Conservation (phyloP, 2,113 vertebrate genomes). For the Tragelaphus imberbis region DNA sequence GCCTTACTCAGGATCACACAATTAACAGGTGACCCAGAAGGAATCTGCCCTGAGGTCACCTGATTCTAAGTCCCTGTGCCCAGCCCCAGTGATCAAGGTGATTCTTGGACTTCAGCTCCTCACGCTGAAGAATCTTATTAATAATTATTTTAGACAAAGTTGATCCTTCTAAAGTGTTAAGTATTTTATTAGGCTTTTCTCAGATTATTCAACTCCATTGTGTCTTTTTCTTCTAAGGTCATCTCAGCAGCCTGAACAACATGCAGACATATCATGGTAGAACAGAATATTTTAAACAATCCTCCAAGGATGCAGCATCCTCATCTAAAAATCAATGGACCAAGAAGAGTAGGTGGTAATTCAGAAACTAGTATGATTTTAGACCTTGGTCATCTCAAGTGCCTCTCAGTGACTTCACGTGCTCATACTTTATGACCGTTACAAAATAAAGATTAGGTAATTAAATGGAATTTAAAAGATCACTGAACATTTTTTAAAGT, state of each 20-base stretch:
- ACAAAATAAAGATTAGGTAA: conserved; percentile 37
- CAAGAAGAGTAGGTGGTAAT: background rate
- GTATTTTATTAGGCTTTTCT: background rate
- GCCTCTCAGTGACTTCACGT: background rate
- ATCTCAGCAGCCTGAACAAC: background rate
- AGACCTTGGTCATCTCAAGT: background rate
- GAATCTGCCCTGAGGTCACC: background rate
- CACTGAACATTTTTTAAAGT: background rate
- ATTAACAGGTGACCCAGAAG: background rate
- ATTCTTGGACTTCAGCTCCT: background rate
- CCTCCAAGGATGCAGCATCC: background rate
- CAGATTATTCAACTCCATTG: background rate
- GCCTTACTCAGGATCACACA: background rate
- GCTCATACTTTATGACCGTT: conserved; percentile 8
- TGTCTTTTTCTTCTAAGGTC: background rate
- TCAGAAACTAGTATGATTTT: background rate
- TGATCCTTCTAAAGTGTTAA: background rate
- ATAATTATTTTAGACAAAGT: background rate
- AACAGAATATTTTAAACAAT: background rate
- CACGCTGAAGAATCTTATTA: background rate
- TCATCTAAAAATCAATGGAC: conserved; percentile 6
- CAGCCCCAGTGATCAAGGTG: background rate
- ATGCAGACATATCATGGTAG: background rate
- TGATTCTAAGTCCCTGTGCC: background rate
- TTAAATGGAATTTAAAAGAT: conserved; percentile 36